Base-by-base conservation (phyloP, 2,888 invertebrate species). In the Lutraria lutraria region DNA sequence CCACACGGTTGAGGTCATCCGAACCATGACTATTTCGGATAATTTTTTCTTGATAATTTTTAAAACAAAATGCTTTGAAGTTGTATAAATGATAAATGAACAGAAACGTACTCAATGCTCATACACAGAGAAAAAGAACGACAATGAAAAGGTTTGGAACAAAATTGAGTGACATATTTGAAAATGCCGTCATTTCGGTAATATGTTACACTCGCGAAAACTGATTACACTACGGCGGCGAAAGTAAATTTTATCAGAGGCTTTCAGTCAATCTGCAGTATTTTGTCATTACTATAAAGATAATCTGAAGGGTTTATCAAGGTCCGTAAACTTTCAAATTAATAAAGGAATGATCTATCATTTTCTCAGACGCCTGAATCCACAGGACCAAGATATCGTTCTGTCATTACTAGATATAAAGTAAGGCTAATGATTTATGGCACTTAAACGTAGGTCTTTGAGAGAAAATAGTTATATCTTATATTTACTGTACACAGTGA, bases 291-390 rank as follows among this genome's bases (percentile, higher is more conserved):
- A 31, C 76, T 34, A 34, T 16, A 76, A 15, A 76, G 76, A 76
- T 76, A 76, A 34, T 76, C 16, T 76, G 34, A 76, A 76, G 16
- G 34, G 76, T 76, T 76, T 76, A 76, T 76, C 76, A 76, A 25
- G 16, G 29, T 31, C 21, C 15, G 31, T 76, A 34, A 76, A 81
- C 25, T 52, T 81, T 81, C 52, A 81, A 52, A 81, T 81, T 81
- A 81, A 81, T 81, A 52, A 81, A 81, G 25, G 21, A 53, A 34
- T 81, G 52, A 81, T 81, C 13, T 34, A 81, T 81, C 81, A 81
- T 15, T 52, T 53, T 19, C 19, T n/a, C 19, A 25, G 53, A 81
- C 81, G 81, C 81, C 34, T 31, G 76, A 76, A 34, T 4, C 34
- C 31, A 34, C 34, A 19, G 34, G 4, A 16, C 76, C 31, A 15